Evolutionary conservation across 2,113 vertebrate genomes (phyloP).

Genomic region (Arizona elegans): DNA sequence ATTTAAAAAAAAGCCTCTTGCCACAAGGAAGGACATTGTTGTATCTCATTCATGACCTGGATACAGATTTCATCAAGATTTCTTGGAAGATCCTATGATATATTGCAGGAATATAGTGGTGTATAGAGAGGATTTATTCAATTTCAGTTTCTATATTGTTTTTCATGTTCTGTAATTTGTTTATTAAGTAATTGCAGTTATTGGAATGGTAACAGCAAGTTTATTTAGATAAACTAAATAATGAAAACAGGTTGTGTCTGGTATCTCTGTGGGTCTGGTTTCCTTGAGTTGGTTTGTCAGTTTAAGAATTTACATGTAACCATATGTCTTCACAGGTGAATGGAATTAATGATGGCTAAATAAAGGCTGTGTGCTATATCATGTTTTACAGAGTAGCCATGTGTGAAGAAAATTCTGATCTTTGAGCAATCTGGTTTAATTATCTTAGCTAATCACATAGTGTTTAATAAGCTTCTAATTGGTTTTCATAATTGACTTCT

Average conservation of each 20-base stretch:
- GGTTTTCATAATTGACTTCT: conserved; percentile 21
- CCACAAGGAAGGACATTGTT: not conserved
- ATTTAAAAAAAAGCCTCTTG: not conserved
- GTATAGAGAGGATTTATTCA: not conserved
- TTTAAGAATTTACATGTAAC: conserved; percentile 15
- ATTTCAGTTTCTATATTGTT: not conserved
- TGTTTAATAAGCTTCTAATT: conserved; percentile 41
- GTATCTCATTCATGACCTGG: not conserved
- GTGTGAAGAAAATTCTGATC: conserved; percentile 30
- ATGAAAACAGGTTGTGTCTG: conserved; percentile 1
- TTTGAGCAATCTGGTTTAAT: conserved; percentile 42
- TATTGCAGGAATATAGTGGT: not conserved
- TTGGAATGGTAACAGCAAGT: not conserved
- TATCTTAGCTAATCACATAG: conserved; percentile 29
- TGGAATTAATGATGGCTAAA: conserved; percentile 38
- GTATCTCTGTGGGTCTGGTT: not conserved
- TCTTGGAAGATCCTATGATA: not conserved
- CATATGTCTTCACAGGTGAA: not conserved
- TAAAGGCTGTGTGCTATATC: conserved; percentile 37
- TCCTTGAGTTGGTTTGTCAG: conserved; percentile 18
- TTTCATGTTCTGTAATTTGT: not conserved
- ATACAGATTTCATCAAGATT: not conserved
- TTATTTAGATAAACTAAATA: not conserved
- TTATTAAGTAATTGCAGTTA: conserved; percentile 20
- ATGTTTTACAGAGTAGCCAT: conserved; percentile 14